phyloP scores from a whole-genome alignment of 92 coral and sea anemone species.

The Phenganax marumi region DNA sequence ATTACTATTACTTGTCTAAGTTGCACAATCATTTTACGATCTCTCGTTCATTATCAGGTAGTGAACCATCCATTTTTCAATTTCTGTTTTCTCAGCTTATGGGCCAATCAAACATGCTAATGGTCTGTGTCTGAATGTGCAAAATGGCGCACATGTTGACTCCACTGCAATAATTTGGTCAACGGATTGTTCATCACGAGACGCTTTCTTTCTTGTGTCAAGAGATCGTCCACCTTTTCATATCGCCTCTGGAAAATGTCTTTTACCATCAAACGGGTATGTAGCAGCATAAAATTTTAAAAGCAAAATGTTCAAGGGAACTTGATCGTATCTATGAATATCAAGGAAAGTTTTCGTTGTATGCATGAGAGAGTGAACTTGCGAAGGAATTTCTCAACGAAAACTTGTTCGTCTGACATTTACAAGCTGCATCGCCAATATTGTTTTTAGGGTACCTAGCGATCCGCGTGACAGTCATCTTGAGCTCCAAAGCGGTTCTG shows the following conservation, averaged over 20 bases:
- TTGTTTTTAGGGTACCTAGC: background rate
- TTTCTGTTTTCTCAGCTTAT: background rate
- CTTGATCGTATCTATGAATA: too few species aligned
- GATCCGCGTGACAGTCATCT: background rate
- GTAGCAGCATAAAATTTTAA: too few species aligned
- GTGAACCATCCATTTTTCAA: background rate
- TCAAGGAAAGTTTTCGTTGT: too few species aligned
- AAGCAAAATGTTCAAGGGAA: too few species aligned
- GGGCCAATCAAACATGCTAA: slow-evolving; percentile 15
- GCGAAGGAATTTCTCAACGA: too few species aligned
- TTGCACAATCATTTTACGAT: background rate
- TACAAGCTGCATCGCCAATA: too few species aligned
- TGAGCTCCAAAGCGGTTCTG: background rate
- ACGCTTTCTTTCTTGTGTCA: slow-evolving; percentile 29
- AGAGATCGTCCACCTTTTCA: slow-evolving; percentile 6
- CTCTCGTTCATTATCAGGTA: background rate
- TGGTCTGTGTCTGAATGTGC: slow-evolving; percentile 6
- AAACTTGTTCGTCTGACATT: too few species aligned
- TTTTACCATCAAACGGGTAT: slow-evolving; percentile 23
- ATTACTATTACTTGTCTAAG: too few species aligned
- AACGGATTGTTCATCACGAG: background rate
- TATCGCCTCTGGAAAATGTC: slow-evolving; percentile 24
- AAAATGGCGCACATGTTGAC: background rate
- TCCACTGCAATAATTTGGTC: slow-evolving; percentile 8
- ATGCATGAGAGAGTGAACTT: too few species aligned